phyloP scores from a whole-genome alignment of 2,888 invertebrate genomes.

The Campoletis raptor region DNA sequence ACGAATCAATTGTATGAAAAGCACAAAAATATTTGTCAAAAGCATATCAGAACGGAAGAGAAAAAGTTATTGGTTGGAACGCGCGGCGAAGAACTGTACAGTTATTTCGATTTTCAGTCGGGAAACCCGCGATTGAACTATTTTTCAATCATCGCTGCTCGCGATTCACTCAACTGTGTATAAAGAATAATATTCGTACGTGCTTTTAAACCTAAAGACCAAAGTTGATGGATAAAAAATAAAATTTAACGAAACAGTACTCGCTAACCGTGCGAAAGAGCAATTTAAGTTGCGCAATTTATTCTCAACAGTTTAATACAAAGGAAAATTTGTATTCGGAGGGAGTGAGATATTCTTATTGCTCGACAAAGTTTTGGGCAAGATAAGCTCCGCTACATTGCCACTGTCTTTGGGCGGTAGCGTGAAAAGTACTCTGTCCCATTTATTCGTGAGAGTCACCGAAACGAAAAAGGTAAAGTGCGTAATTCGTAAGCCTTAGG shows the following conservation, averaged over 20 bases:
- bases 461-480: conserved; percentile 54
- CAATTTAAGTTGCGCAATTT: conserved; percentile 51
- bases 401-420: conserved; percentile 33
- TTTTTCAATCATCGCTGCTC: neutral
- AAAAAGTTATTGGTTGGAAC: neutral
- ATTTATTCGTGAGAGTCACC: conserved; percentile 45
- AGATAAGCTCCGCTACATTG: conserved; percentile 58
- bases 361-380: conserved; percentile 27
- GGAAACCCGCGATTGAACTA: neutral
- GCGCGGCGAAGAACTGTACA: too few species aligned
- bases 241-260: conserved; percentile 8
- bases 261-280: neutral
- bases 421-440: conserved; percentile 33
- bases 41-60: neutral
- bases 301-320: conserved; percentile 36
- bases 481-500: conserved; percentile 65
- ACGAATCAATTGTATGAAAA: neutral
- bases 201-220: neutral
- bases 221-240: conserved; percentile 14
- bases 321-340: conserved; percentile 46
- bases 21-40: neutral
- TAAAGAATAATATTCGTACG: neutral
- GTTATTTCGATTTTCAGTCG: neutral
- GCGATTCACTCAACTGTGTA: neutral
- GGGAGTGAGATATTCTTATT: conserved; percentile 51